phyloP scores from a whole-genome alignment of 2,797 vertebrate species.

The Rhynchotus rufescens region DNA sequence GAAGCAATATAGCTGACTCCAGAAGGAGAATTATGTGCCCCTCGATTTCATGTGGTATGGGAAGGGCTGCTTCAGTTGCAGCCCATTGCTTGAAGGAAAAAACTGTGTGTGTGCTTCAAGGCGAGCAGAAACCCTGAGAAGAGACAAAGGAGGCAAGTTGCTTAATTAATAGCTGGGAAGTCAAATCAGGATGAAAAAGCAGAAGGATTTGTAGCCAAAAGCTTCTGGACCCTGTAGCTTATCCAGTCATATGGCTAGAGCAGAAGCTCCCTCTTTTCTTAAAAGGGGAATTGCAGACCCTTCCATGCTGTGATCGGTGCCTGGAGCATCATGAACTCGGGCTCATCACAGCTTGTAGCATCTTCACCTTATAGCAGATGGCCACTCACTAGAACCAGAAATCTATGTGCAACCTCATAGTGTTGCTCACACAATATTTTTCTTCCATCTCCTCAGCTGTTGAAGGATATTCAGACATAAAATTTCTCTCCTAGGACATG shows the following conservation, averaged over 20 bases:
- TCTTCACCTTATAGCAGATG: background rate
- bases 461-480: background rate
- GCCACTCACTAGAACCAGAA: background rate
- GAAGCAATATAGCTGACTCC: background rate
- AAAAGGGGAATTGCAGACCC: fast-evolving
- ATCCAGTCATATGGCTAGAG: background rate
- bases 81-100: background rate
- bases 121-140: background rate
- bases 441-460: background rate
- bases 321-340: background rate
- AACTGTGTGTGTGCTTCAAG: background rate
- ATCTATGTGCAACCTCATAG: background rate
- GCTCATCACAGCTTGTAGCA: background rate
- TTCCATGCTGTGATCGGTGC: background rate
- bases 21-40: background rate
- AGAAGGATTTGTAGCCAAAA: background rate
- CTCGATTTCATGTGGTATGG: background rate
- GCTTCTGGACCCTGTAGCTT: background rate
- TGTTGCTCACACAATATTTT: background rate
- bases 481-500: background rate
- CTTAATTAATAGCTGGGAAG: background rate
- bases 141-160: background rate
- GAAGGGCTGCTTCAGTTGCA: background rate
- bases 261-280: background rate
- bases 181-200: background rate